phyloP scores from a whole-genome alignment of 1,140 invertebrate genomes.

The Aphelenchoides besseyi region DNA sequence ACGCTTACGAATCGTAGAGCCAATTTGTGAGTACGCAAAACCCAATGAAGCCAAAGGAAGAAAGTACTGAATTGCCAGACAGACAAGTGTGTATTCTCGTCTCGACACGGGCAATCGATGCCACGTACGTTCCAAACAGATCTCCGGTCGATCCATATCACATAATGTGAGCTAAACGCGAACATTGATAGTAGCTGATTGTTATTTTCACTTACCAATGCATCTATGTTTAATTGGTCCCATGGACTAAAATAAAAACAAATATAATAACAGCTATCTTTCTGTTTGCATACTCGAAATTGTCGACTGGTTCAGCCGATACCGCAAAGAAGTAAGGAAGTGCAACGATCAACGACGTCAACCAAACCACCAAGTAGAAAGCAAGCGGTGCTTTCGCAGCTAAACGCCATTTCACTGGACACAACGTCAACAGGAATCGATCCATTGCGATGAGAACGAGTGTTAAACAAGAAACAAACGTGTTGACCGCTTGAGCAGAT shows the following conservation, averaged over 20 bases:
- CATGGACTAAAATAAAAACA: too few relatives aligned
- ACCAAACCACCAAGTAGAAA: conserved; percentile 59
- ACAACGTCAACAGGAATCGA: conserved; percentile 58
- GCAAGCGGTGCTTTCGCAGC: conserved; percentile 58
- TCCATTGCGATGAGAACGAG: conserved; percentile 60
- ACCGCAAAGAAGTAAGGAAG: conserved; percentile 60
- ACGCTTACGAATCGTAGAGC: conserved; percentile 56
- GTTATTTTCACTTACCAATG: not conserved
- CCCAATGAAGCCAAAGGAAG: conserved; percentile 55
- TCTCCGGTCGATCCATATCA: conserved; percentile 47
- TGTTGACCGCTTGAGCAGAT: conserved; percentile 60
- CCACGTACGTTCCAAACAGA: conserved; percentile 52
- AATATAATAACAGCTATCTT: too few relatives aligned
- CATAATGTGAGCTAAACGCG: conserved; percentile 49
- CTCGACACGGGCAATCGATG: conserved; percentile 52
- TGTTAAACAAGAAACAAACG: conserved; percentile 61
- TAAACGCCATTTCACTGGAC: conserved; percentile 58
- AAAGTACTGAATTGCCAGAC: conserved; percentile 60
- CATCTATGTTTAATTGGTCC: conserved; percentile 32
- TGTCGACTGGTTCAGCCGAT: conserved; percentile 48
- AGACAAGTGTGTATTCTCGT: conserved; percentile 53
- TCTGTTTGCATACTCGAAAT: too few relatives aligned
- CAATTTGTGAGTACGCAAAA: conserved; percentile 61
- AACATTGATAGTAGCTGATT: not conserved
- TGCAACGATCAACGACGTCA: conserved; percentile 54